These are phyloP conservation scores for Apeira syringaria DNA, from an alignment of 2,888 invertebrate species.

Conservation along the genomic window DNA sequence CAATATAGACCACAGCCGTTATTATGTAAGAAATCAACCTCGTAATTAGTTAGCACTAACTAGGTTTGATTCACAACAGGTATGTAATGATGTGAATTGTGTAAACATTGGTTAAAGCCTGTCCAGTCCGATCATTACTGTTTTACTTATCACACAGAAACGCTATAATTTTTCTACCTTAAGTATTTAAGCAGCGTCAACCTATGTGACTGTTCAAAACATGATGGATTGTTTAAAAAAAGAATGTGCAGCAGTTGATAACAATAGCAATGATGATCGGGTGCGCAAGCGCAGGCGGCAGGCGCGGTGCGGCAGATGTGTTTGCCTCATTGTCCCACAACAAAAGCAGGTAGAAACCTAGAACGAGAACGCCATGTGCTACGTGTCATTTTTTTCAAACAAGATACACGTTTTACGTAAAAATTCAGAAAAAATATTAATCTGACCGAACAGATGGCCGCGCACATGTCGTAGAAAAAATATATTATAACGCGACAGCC, in stretches of 20 bases:
- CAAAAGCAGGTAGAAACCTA: conserved; percentile 75
- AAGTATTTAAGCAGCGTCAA: not conserved
- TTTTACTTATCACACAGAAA: not conserved
- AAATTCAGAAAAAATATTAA: conserved; percentile 70
- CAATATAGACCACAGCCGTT: conserved; percentile 47
- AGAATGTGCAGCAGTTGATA: conserved; percentile 37
- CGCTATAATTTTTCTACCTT: conserved; percentile 1
- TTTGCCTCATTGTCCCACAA: conserved; percentile 68
- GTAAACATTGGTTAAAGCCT: conserved; percentile 6
- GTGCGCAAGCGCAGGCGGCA: conserved; percentile 56
- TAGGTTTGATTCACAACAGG: conserved; percentile 33
- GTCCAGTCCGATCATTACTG: not conserved
- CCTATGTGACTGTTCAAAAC: conserved; percentile 33
- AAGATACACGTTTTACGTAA: conserved; percentile 67
- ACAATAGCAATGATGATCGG: conserved; percentile 43
- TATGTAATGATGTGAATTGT: conserved; percentile 16
- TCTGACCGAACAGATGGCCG: conserved; percentile 78
- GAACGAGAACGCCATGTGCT: conserved; percentile 77
- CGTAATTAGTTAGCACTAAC: conserved; percentile 48
- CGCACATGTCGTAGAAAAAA: conserved; percentile 68
- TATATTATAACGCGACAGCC: conserved; percentile 26
- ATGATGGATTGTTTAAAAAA: conserved; percentile 51
- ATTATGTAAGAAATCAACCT: conserved; percentile 65
- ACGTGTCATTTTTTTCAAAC: conserved; percentile 76
- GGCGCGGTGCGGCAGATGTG: conserved; percentile 74